Evolutionary conservation across 1,140 invertebrate species (phyloP).

Genomic region (Steinernema feltiae): DNA sequence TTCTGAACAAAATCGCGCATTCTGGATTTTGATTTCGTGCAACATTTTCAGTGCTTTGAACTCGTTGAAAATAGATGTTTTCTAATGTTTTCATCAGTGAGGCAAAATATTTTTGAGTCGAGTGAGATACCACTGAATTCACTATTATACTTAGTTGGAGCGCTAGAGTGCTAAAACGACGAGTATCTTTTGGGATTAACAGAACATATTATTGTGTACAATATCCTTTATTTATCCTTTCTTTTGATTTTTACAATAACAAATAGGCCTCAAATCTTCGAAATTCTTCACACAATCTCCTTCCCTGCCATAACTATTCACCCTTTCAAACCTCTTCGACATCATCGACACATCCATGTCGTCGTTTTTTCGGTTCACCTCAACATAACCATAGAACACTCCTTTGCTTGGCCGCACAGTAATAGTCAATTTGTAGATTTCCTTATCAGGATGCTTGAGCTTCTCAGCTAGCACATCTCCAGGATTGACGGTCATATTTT

Average conservation of each 20-base stretch:
- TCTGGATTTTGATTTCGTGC: too few relatives aligned
- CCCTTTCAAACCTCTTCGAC: not conserved
- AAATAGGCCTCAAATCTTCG: not conserved
- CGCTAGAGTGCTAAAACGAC: too few relatives aligned
- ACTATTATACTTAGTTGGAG: too few relatives aligned
- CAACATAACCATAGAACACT: not conserved
- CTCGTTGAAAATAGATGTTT: too few relatives aligned
- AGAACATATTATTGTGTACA: too few relatives aligned
- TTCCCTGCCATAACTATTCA: not conserved
- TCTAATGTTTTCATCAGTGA: too few relatives aligned
- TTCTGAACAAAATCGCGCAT: too few relatives aligned
- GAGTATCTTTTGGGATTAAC: too few relatives aligned
- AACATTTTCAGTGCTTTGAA: too few relatives aligned
- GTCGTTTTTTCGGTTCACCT: not conserved
- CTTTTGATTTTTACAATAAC: conserved; percentile 8
- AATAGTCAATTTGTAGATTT: not conserved
- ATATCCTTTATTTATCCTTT: too few relatives aligned
- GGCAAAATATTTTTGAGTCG: too few relatives aligned
- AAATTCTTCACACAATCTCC: conserved; percentile 7
- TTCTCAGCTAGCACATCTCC: not conserved
- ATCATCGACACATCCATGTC: not conserved
- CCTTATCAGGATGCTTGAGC: not conserved
- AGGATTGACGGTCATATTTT: not conserved
- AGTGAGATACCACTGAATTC: too few relatives aligned
- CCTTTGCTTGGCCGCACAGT: not conserved